A percentile compares a stretch with the other conserved stretches of the same genome.
Conservation (phyloP, 1,140 invertebrate genomes). For the Atta colombica region DNA sequence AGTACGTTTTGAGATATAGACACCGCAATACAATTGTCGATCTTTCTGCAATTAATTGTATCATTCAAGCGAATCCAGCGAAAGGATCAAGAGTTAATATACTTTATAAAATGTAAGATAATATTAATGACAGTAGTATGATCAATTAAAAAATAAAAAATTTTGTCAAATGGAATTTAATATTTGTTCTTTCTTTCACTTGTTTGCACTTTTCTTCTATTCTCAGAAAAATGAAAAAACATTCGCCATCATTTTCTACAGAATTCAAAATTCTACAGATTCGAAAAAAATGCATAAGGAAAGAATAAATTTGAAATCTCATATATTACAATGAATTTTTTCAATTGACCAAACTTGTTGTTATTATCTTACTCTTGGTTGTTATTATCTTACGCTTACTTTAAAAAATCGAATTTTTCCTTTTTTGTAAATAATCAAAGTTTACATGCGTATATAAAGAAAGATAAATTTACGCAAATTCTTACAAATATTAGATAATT, state of each 20-base stretch:
- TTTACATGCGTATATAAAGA: not conserved
- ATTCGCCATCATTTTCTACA: too few species aligned
- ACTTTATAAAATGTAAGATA: too few species aligned
- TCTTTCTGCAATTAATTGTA: conserved; percentile 32
- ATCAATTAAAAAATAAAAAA: too few species aligned
- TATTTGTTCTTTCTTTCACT: too few species aligned
- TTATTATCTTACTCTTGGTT: not conserved
- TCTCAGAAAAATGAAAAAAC: too few species aligned
- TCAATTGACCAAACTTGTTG: not conserved
- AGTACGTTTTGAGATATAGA: conserved; percentile 40
- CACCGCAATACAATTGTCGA: conserved; percentile 44
- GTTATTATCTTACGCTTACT: not conserved
- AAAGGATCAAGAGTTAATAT: too few species aligned
- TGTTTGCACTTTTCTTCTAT: too few species aligned
- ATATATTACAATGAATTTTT: not conserved
- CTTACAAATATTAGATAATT: not conserved
- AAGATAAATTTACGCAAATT: not conserved
- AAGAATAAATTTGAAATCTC: not conserved
- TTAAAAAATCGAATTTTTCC: not conserved
- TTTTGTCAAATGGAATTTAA: too few species aligned
- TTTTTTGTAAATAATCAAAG: not conserved
- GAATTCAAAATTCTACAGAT: too few species aligned
- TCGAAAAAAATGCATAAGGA: not conserved
- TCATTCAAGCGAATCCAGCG: not conserved
- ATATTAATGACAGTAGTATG: too few species aligned